Conservation (phyloP, 2,113 vertebrate species). For the Mellivora capensis region DNA sequence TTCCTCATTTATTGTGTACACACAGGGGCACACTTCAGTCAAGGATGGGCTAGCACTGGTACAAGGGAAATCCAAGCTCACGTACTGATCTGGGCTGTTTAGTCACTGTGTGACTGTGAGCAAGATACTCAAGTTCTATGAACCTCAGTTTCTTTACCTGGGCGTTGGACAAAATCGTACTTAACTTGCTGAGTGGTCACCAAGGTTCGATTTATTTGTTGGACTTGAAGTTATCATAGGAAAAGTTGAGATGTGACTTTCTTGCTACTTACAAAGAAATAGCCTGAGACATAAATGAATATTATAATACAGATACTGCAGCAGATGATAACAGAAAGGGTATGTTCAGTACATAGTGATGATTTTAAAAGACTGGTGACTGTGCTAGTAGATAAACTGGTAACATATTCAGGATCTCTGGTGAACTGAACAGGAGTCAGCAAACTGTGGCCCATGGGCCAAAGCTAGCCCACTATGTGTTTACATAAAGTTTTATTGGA, state of each 20-base stretch:
- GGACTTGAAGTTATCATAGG: background rate
- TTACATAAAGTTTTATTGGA: conserved; percentile 1
- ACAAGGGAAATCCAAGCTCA: background rate
- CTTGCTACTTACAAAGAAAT: background rate
- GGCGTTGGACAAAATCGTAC: background rate
- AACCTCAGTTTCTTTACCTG: background rate
- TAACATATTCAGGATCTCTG: background rate
- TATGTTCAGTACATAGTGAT: background rate
- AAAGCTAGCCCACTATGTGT: background rate
- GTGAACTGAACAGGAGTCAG: background rate
- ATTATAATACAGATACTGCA: background rate
- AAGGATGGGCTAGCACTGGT: background rate
- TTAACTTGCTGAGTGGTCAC: background rate
- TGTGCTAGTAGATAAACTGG: background rate
- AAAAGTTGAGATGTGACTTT: background rate
- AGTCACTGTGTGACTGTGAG: background rate
- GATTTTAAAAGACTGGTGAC: background rate
- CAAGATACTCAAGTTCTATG: background rate
- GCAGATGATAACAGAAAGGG: background rate
- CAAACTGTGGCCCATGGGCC: background rate
- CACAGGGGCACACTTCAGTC: background rate
- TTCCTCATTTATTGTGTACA: background rate
- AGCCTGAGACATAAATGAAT: background rate
- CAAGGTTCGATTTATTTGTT: background rate
- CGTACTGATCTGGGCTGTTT: background rate